Evolutionary conservation across 2,888 invertebrate species (phyloP).

Genomic region (Coleophora deauratella): DNA sequence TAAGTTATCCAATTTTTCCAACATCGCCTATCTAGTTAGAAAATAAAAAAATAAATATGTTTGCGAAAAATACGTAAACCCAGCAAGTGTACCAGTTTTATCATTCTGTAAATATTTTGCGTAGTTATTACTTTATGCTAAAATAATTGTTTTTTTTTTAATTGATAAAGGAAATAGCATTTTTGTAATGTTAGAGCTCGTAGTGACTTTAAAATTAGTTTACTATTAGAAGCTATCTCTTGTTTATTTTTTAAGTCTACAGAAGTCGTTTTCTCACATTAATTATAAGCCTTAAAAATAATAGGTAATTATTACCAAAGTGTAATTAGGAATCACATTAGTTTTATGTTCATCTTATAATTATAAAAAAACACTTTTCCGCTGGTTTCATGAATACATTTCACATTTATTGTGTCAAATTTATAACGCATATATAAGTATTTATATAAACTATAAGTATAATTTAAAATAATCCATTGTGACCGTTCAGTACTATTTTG

Average conservation of each 20-base stretch:
- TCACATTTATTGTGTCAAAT: too few relatives aligned
- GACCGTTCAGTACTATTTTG: background rate
- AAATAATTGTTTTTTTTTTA: constrained; percentile 10
- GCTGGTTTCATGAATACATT: too few relatives aligned
- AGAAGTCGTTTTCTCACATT: constrained; percentile 37
- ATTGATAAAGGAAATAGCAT: constrained; percentile 17
- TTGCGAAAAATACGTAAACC: too few relatives aligned
- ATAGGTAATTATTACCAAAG: constrained; percentile 70
- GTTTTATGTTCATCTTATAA: constrained; percentile 26
- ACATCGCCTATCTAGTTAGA: too few relatives aligned
- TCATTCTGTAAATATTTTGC: constrained; percentile 27
- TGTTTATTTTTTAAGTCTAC: constrained; percentile 3
- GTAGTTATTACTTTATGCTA: constrained; percentile 17
- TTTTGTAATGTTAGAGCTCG: constrained; percentile 3
- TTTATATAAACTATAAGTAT: background rate
- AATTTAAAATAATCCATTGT: background rate
- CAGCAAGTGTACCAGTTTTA: constrained; percentile 3
- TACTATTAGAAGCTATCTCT: background rate
- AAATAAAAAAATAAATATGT: too few relatives aligned
- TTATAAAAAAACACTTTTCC: constrained; percentile 8
- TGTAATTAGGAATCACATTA: constrained; percentile 65
- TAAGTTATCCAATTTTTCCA: too few relatives aligned
- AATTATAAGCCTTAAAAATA: constrained; percentile 38
- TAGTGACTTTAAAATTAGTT: constrained; percentile 5
- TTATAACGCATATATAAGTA: background rate